phyloP scores from a whole-genome alignment of 2,113 vertebrate species.

The Psephotus haematonotus region DNA sequence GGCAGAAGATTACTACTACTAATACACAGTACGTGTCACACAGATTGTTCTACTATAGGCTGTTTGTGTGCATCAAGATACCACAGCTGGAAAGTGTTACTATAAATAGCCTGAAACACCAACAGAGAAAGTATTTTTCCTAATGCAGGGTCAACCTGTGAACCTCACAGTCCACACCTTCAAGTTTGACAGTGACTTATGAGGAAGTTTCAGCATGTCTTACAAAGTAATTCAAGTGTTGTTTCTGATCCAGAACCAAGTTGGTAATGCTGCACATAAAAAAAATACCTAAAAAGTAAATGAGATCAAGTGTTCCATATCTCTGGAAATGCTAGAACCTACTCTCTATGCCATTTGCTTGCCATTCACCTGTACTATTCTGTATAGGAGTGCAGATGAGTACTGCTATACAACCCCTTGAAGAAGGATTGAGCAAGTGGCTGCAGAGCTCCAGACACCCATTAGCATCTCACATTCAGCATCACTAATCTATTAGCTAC shows the following conservation, averaged over 20 bases:
- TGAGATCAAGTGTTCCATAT: neutral
- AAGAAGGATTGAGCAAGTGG: neutral
- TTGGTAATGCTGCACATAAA: neutral
- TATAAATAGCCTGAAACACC: neutral
- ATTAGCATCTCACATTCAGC: neutral
- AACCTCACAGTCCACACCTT: neutral
- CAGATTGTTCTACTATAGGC: neutral
- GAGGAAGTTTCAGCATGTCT: neutral
- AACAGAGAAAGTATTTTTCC: neutral
- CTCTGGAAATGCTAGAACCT: neutral
- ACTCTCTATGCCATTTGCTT: neutral
- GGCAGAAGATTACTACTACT: neutral
- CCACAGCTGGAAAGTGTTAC: neutral
- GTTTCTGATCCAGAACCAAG: neutral
- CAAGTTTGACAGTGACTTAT: neutral
- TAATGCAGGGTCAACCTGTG: neutral
- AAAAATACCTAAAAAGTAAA: neutral
- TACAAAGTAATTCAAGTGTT: neutral
- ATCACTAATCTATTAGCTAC: neutral
- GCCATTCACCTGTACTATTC: neutral
- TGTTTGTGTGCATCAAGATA: neutral
- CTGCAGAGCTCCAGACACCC: neutral
- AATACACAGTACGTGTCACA: neutral
- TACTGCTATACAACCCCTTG: rapidly evolving
- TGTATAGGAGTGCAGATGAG: neutral